Conservation (phyloP, 2,888 invertebrate genomes). For the Scaeva pyrastri region DNA sequence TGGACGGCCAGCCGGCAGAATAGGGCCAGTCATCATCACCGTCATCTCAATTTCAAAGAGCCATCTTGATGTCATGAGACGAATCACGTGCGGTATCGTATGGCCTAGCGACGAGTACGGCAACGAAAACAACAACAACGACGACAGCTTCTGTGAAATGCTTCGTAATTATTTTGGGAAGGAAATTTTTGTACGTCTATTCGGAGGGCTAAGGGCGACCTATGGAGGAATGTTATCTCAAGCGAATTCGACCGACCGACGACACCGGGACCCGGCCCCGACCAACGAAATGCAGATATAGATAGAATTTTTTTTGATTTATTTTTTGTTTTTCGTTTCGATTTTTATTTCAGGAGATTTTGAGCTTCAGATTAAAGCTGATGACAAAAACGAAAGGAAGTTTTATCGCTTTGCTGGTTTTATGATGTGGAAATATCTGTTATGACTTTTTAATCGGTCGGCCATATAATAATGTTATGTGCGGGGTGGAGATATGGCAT, state of each 20-base stretch:
- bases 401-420: conserved; percentile 64
- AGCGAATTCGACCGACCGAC: conserved; percentile 28
- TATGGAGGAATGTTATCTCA: conserved; percentile 50
- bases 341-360: conserved; percentile 37
- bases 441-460: conserved; percentile 73
- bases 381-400: conserved; percentile 42
- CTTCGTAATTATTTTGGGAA: conserved; percentile 60
- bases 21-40: conserved; percentile 27
- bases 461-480: conserved; percentile 10
- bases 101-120: background rate
- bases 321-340: conserved; percentile 1
- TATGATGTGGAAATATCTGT: conserved; percentile 74
- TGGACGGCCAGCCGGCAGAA: no score
- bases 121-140: conserved; percentile 1
- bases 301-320: background rate
- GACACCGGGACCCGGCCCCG: no score
- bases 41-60: conserved; percentile 48
- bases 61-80: conserved; percentile 53
- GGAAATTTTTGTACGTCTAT: background rate
- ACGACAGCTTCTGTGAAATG: conserved; percentile 24
- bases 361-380: conserved; percentile 45
- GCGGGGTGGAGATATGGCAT: background rate
- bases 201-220: conserved; percentile 28
- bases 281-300: conserved; percentile 26
- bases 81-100: conserved; percentile 62